phyloP scores from a whole-genome alignment of 2,888 invertebrate species.

The Drosophila seclusa region DNA sequence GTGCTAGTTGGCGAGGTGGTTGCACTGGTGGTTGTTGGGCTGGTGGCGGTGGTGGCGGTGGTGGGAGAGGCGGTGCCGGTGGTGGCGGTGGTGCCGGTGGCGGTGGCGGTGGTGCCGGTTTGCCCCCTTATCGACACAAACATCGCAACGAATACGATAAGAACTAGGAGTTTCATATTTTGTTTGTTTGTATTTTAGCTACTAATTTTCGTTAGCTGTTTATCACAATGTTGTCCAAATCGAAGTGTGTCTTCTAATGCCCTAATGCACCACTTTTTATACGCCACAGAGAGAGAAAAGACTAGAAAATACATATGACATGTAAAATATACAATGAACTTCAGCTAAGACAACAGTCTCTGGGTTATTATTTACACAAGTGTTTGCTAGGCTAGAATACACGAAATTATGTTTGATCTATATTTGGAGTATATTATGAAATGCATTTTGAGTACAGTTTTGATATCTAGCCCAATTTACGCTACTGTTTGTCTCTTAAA shows the following conservation, averaged over 20 bases:
- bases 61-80: fast-evolving
- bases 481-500: conserved; percentile 19
- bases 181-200: neutral
- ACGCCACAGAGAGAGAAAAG: conserved; percentile 8
- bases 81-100: fast-evolving
- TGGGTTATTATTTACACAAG: conserved; percentile 53
- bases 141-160: conserved; percentile 41
- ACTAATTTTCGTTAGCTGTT: conserved; percentile 23
- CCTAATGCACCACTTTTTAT: conserved; percentile 49
- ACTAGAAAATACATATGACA: neutral
- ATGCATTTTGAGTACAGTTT: conserved; percentile 27
- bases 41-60: no score
- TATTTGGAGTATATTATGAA: conserved; percentile 38
- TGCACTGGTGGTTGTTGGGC: no score
- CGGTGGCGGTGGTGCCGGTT: no score
- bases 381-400: conserved; percentile 25
- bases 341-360: conserved; percentile 35
- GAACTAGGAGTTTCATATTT: conserved; percentile 60
- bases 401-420: conserved; percentile 33
- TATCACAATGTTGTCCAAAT: conserved; percentile 39
- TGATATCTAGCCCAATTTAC: conserved; percentile 28
- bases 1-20: no score
- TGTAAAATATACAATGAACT: neutral
- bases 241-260: conserved; percentile 52
- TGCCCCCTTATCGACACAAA: conserved; percentile 8